Base-by-base conservation (phyloP, 2,797 vertebrate species). In the Nyctibius grandis region DNA sequence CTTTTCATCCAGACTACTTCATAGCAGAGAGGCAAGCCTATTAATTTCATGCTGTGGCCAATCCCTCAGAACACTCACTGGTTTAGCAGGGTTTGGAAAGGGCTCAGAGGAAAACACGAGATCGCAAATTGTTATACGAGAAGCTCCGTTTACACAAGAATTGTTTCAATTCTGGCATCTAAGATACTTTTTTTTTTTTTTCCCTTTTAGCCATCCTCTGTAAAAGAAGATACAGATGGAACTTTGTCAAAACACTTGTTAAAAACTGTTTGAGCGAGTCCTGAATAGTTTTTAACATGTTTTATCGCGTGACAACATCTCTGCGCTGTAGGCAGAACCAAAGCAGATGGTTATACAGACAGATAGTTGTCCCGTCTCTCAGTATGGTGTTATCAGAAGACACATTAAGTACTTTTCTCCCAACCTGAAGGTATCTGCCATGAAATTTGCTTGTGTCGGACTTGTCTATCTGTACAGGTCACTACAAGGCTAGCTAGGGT, bases 221-320 rank as follows among this genome's bases (percentile, higher is more conserved):
- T 63, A 76, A 67, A 78, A 72, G 75, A 89, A 77, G 29, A 40
- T 80, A 59, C 22, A 84, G 73, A 53, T 9, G 9, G 70, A 82
- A 91, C 28, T 78, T 76, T 34, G 67, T 85, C 54, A 79, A 82
- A 91, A 76, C n/a, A 48, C 42, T 68, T 65, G 33, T 59, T 84
- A 82, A 72, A 77, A 90, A 65, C 21, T 16, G 15, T 73, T 72
- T 72, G 59, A 38, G 57, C 50, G n/a, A 72, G 38, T 59, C 40
- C 15, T 68, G 34, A 61, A 61, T 36, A 29, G 50, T 59, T 89
- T 80, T 59, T 48, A 84, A 15, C 14, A 4, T 53, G 69, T 48
- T 88, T 59, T 61, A 36, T 54, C 1, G 0, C 0, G 1, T 57
- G 50, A 59, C 57, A 77, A 1, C 51, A 5, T 87, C 70, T 89